Evolutionary conservation across 1,140 invertebrate species (phyloP), one percentile per base, ranked within the genome.

Genomic region (Pachypeltis micranthus): DNA sequence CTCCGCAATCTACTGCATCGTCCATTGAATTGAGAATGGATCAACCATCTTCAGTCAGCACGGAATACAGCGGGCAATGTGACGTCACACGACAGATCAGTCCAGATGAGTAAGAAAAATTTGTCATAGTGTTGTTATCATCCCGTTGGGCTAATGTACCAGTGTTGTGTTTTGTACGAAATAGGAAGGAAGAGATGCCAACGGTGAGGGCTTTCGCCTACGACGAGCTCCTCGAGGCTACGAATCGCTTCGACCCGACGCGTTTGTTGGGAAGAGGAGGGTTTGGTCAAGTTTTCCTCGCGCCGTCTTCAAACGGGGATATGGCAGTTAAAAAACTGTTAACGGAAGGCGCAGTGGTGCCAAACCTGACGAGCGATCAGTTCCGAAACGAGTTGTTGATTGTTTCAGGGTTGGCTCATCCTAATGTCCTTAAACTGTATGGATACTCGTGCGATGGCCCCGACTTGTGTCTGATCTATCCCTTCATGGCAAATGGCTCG

Each of bases 221-320:
- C 25, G 14, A 55, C 3, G 26, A 47, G 2, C 26, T 65, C 3
- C 59, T 67, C 19, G 44, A 65, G 31, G 47, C 69, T 1, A 70
- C 51, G 3, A 29, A 26, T 62, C 27, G 28, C 44, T 65, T 67
- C 51, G 75, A 75, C 39, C 71, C 76, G 14, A 77, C 77, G 66
- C 75, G 87, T 63, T 77, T 78, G 67, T 75, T 88, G 62, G 86
- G 86, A 2, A 76, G 75, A 65, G 86, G 86, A 56, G 84, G 83
- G 10, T 87, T 85, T 76, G 85, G 85, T 16, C 78, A 78, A 56
- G 86, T 88, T 1, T 87, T 80, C 74, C 73, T 83, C 61, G 84
- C 81, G 47, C 51, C 2, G 16, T 27, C 65, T 19, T 62, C 74
- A 2, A 65, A 69, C 1, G 70, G 75, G 62, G 73, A 78, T 63